A percentile compares a stretch with the other conserved stretches of the same genome.
Evolutionary conservation across 2,797 vertebrate species (phyloP).

Genomic region (Phalloptychus januarius): DNA sequence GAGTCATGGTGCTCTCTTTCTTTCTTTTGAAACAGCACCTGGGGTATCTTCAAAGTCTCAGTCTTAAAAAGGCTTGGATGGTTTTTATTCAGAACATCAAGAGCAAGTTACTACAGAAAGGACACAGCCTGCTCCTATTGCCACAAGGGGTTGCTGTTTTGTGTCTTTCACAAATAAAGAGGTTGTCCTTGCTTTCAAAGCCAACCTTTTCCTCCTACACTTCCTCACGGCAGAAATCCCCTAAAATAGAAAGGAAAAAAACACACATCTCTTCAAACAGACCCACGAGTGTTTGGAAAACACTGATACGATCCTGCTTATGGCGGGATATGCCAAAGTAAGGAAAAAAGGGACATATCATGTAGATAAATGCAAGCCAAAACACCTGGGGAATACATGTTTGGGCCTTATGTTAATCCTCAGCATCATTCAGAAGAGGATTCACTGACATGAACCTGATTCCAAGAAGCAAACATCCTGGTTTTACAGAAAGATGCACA

Average conservation of each 20-base stretch:
- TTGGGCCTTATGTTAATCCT: slow-evolving; percentile 65
- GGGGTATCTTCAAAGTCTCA: slow-evolving; percentile 26
- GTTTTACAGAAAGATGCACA: slow-evolving; percentile 45
- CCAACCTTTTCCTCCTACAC: slow-evolving; percentile 51
- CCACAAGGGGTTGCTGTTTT: slow-evolving; percentile 66
- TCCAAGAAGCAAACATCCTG: slow-evolving; percentile 41
- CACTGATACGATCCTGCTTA: slow-evolving; percentile 41
- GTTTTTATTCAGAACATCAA: slow-evolving; percentile 43
- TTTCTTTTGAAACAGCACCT: slow-evolving; percentile 18
- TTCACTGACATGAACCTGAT: slow-evolving; percentile 45
- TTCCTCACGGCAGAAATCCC: slow-evolving; percentile 52
- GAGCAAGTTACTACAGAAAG: slow-evolving; percentile 25
- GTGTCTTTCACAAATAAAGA: slow-evolving; percentile 48
- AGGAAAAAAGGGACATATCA: slow-evolving; percentile 24
- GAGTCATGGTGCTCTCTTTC: not conserved
- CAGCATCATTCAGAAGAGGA: slow-evolving; percentile 56
- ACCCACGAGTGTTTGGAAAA: slow-evolving; percentile 55
- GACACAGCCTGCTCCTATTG: slow-evolving; percentile 34
- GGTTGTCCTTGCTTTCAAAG: slow-evolving; percentile 52
- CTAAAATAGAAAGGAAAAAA: slow-evolving; percentile 70
- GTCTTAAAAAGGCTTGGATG: slow-evolving; percentile 17
- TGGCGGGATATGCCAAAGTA: slow-evolving; percentile 28
- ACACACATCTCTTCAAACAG: slow-evolving; percentile 65
- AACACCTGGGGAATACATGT: slow-evolving; percentile 50
- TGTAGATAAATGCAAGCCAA: slow-evolving; percentile 56